These are phyloP conservation scores for Hymenochirus boettgeri DNA, from an alignment of 2,113 vertebrate genomes.

Conservation along the genomic window DNA sequence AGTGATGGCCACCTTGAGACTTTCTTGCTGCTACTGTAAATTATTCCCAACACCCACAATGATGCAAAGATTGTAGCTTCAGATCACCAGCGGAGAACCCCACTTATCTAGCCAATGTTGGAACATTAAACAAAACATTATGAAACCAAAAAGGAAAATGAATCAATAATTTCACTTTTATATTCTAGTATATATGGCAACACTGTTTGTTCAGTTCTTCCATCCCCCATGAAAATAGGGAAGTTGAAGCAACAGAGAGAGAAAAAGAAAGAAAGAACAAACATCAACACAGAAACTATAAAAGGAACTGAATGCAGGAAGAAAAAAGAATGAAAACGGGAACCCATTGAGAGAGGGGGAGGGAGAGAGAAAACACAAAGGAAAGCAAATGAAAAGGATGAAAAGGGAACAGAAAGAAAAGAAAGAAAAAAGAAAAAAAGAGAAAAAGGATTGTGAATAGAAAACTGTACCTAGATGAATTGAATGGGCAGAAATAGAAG, in stretches of 20 bases:
- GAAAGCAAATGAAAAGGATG: conserved; percentile 60
- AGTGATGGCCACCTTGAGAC: too few relatives aligned
- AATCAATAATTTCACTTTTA: too few relatives aligned
- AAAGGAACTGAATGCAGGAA: conserved; percentile 45
- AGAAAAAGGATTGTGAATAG: conserved; percentile 45
- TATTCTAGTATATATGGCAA: too few relatives aligned
- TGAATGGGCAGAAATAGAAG: conserved; percentile 55
- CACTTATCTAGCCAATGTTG: too few relatives aligned
- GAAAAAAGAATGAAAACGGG: conserved; percentile 39
- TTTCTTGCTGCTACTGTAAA: too few relatives aligned
- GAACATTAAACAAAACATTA: too few relatives aligned
- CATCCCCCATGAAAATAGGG: conserved; percentile 35
- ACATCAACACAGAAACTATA: too few relatives aligned
- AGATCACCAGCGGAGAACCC: too few relatives aligned
- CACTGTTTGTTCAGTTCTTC: background rate
- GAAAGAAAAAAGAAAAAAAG: conserved; percentile 63
- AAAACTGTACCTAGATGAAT: conserved; percentile 59
- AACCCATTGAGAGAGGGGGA: conserved; percentile 53
- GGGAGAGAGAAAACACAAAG: conserved; percentile 61
- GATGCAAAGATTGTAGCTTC: too few relatives aligned
- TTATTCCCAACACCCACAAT: too few relatives aligned
- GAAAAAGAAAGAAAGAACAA: conserved; percentile 46
- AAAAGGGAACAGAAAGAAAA: too few relatives aligned
- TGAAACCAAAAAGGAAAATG: too few relatives aligned
- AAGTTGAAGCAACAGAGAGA: conserved; percentile 56